phyloP scores from a whole-genome alignment of 2,888 invertebrate genomes.

The Itoplectis maculator region DNA sequence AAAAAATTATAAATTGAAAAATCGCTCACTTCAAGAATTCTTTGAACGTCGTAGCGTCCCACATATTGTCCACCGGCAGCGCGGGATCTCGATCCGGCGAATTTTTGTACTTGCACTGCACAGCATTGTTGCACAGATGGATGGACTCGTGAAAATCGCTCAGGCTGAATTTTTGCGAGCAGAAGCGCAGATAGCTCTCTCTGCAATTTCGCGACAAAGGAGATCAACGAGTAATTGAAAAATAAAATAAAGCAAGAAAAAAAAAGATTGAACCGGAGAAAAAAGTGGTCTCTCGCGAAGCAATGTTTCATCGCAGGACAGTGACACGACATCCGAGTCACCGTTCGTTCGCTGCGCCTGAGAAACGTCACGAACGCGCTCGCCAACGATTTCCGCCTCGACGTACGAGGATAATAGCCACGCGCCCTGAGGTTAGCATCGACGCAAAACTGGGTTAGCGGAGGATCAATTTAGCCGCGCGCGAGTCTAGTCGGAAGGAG shows the following conservation, averaged over 20 bases:
- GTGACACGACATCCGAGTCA: neutral
- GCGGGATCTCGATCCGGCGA: conserved; percentile 89
- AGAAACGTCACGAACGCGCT: conserved; percentile 37
- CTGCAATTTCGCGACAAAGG: conserved; percentile 84
- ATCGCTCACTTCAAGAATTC: conserved; percentile 79
- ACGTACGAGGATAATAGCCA: conserved; percentile 28
- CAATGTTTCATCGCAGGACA: neutral
- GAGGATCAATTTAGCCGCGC: conserved; percentile 68
- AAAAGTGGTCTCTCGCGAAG: neutral
- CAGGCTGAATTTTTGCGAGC: conserved; percentile 94
- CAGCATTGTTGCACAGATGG: conserved; percentile 96
- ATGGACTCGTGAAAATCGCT: conserved; percentile 96
- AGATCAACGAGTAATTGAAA: neutral
- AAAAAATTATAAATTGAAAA: neutral
- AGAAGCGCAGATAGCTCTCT: conserved; percentile 96
- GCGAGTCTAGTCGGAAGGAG: conserved; percentile 6
- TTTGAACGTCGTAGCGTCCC: conserved; percentile 95
- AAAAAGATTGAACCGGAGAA: neutral
- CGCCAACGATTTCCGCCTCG: too few relatives aligned
- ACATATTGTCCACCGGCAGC: conserved; percentile 97
- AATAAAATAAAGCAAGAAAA: neutral
- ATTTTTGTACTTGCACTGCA: conserved; percentile 95
- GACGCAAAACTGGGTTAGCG: conserved; percentile 72
- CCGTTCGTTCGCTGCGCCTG: conserved; percentile 10
- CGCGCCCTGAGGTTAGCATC: conserved; percentile 58